Conservation (phyloP, 2,797 vertebrate genomes). For the Yasuhikotakia modesta region DNA sequence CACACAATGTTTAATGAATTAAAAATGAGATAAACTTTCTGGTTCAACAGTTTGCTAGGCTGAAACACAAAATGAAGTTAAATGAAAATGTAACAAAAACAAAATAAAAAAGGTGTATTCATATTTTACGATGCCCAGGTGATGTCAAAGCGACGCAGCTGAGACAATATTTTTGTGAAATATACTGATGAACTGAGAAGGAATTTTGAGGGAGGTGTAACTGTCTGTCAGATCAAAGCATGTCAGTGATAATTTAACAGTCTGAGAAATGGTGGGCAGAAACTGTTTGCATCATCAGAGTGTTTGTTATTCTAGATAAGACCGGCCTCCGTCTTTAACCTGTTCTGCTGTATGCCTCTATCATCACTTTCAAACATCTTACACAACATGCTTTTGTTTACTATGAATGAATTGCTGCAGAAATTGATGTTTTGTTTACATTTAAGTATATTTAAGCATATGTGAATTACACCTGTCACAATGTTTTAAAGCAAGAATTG, state of each 20-base stretch:
- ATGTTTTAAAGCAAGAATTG: neutral
- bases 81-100: constrained; percentile 9
- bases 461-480: too few relatives aligned
- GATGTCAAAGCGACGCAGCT: constrained; percentile 44
- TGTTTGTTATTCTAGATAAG: constrained; percentile 11
- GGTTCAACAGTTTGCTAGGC: neutral
- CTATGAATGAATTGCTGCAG: neutral
- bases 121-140: constrained; percentile 50
- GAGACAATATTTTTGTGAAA: constrained; percentile 57
- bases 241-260: constrained; percentile 49
- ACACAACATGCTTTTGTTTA: constrained; percentile 30
- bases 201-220: constrained; percentile 28
- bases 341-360: constrained; percentile 19
- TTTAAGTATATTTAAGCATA: neutral
- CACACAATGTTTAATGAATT: neutral
- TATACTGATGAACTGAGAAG: constrained; percentile 32
- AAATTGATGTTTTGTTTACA: neutral
- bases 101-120: neutral
- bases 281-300: neutral
- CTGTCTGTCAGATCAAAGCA: constrained; percentile 56
- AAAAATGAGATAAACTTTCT: neutral
- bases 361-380: constrained; percentile 45
- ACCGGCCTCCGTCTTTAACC: constrained; percentile 21
- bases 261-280: constrained; percentile 8
- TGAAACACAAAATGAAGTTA: constrained; percentile 3